Evolutionary conservation across 2,113 vertebrate genomes (phyloP), one percentile per base, ranked within the genome.

Genomic region (Tautogolabrus adspersus): DNA sequence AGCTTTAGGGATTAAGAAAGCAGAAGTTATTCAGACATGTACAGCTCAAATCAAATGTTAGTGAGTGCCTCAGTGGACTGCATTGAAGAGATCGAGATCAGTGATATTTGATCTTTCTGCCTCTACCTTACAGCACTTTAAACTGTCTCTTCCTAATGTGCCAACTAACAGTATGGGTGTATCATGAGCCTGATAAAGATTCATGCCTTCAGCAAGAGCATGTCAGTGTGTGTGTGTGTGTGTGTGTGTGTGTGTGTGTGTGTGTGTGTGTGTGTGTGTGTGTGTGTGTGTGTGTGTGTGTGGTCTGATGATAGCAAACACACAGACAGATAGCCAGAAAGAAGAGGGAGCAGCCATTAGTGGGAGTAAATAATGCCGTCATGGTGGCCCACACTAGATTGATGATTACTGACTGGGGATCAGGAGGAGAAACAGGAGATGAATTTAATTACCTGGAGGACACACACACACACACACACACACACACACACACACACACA

Each of bases 361-460:
- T 78, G 84, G 91, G 91, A 93, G 93, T 93, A 94, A 95, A 95
- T 94, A 95, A 94, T 92, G 89, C 92, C 87, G 85, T 94, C 94
- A 92, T 92, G 89, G 86, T 81, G 83, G 91, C 88, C 85, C 82
- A 56, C 81, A 79, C 79, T 85, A 93, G 91, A 95, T 93, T 93
- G 93, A 95, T 94, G 92, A 94, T 93, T 84, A 87, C 88, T 84
- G 85, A 89, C 76, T 86, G 72, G 82, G 80, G 83, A 86, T 86
- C 77, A 87, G 82, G 86, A 87, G 82, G 75, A 90, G 79, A 87
- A 84, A 79, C 67, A 71, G 84, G 89, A 90, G 91, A 91, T 90
- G 91, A 91, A 93, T 93, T 95, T 93, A 94, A 95, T 95, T 94
- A 95, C 90, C 91, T 92, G 86, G 81, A 92, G 90, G 93, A 91